Evolutionary conservation across 1,140 invertebrate genomes (phyloP), one percentile per base, ranked within the genome.

Genomic region (Maniola jurtina): DNA sequence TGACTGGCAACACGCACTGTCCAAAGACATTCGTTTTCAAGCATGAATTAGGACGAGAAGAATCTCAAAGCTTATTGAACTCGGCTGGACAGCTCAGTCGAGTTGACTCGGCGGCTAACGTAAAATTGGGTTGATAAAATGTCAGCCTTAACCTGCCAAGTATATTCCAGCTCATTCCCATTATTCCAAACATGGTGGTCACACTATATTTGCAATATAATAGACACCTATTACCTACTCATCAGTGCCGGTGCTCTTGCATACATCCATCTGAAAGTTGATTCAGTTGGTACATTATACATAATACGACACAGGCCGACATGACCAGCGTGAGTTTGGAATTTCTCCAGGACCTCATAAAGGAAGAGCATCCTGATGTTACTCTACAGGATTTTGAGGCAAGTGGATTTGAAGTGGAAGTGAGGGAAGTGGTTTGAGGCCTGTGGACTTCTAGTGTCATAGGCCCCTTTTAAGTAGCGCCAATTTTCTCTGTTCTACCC

Each of bases 291-390:
- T 33, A 56, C 50, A 48, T 50, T 61, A 58, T 35, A 58, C 54
- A 38, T 47, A 36, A 16, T 33, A n/a, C 58, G 48, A n/a, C 59
- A 61, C 36, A 42, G 50, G 56, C 9, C 36, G 38, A 61, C 64
- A 89, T 89, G 86, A 75, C 78, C 14, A 71, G 79, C 25, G 75
- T 89, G n/a, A 87, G 79, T 1, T 63, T 88, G 36, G 81, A 84
- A 33, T 84, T 88, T 58, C 66, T 89, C n/a, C 84, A 87, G 72
- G 70, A 77, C 11, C 68, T 89, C 9, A 56, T 89, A 7, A 83
- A 79, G 57, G 79, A 87, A 5, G 87, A 89, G n/a, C 78, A 85
- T 59, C 84, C 85, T 42, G 81, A 86, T 76, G 85, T 89, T 14
- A 74, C 60, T 5, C 76, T 89, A 40, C 72, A 70, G 13, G 70